Evolutionary conservation across 2,888 invertebrate genomes (phyloP), one percentile per base, ranked within the genome.

Genomic region (Ophion obscuratus): DNA sequence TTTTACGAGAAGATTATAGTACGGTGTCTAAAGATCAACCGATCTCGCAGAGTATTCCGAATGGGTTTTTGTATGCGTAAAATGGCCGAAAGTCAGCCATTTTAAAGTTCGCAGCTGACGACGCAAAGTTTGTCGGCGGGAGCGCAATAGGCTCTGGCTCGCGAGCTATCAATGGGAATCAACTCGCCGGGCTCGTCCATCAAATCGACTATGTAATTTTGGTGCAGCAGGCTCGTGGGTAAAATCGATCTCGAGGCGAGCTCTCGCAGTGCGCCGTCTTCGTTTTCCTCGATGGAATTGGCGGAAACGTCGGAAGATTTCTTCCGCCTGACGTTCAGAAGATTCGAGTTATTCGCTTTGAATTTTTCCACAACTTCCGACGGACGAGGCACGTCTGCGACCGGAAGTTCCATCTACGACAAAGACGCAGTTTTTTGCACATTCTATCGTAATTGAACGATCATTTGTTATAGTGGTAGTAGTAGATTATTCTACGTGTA

Each of bases 191-290:
- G 96, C 4, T 91, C 88, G 20, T 94, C 90, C 91, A 95, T 95
- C 44, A 96, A 92, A 89, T 96, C 96, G 1, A 96, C 95, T 47
- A 96, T 95, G 90, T 96, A 96, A 91, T 96, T 96, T 10, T 95
- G 95, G 1, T 95, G 94, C 6, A 96, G 92, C 27, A 96, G 92
- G 0, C 95, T 95, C 24, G 95, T 95, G 0, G 96, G 96, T 64
- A 91, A 90, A 57, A 88, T 75, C 5, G 62, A 79, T 24, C 75
- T 83, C 10, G 27, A 44, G 64, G 59, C 53, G 68, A 87, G 67
- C 10, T 71, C 47, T 14, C 24, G 24, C 17, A 31, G 11, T 20
- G 78, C 73, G 14, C 53, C 67, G n/a, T 73, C 24, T 66, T 47
- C 24, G 7, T 66, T 66, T 57, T 11, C n/a, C 14, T 14, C 31